A percentile compares a stretch with the other conserved stretches of the same genome.
phyloP scores from a whole-genome alignment of 2,888 invertebrate species.

The Ormyrus rosae region DNA sequence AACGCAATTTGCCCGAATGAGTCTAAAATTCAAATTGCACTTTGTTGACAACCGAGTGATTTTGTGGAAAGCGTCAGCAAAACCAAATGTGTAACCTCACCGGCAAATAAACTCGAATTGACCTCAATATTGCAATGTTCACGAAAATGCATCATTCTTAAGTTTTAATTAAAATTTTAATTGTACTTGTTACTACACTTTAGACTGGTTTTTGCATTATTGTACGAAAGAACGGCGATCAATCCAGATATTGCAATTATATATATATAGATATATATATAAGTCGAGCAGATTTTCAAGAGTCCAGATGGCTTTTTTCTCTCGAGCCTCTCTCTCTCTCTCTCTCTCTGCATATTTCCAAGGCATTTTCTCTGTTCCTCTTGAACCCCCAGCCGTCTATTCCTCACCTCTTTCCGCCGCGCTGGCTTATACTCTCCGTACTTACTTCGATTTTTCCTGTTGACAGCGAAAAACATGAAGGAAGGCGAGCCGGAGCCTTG shows the following conservation, averaged over 20 bases:
- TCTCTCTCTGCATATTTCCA: not conserved
- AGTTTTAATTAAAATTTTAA: too few relatives aligned
- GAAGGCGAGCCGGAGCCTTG: conserved; percentile 95
- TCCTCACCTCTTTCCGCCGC: not conserved
- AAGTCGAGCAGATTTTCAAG: conserved; percentile 27
- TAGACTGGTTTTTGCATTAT: too few relatives aligned
- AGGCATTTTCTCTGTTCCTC: conserved; percentile 7
- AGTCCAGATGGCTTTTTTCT: conserved; percentile 17
- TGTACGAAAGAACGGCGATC: not conserved
- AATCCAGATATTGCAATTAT: not conserved
- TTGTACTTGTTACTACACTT: too few relatives aligned
- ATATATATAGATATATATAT: not conserved
- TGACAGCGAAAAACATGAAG: conserved; percentile 91
- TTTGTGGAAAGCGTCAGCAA: too few relatives aligned
- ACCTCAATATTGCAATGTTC: too few relatives aligned
- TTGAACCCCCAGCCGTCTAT: not conserved
- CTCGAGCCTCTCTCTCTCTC: conserved; percentile 8
- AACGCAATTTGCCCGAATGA: too few relatives aligned
- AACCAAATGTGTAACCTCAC: too few relatives aligned
- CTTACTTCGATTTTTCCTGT: conserved; percentile 59
- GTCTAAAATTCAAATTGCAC: too few relatives aligned
- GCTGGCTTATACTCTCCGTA: conserved; percentile 2
- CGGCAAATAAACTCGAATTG: too few relatives aligned
- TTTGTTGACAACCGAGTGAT: too few relatives aligned
- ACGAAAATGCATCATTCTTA: too few relatives aligned